These are phyloP conservation scores for Chymomyza fuscimana DNA, from an alignment of 2,888 invertebrate genomes.

Conservation along the genomic window DNA sequence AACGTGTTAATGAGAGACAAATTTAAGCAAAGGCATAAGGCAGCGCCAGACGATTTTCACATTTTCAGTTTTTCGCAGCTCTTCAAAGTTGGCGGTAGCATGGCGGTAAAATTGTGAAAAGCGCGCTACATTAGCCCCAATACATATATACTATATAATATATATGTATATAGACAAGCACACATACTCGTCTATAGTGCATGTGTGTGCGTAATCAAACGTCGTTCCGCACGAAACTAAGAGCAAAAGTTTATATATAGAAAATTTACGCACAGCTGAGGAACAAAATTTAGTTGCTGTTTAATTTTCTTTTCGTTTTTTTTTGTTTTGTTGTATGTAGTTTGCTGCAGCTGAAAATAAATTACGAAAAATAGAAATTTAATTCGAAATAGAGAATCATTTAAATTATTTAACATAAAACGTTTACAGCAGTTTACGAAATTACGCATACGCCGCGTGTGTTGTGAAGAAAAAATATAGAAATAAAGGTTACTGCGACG, in stretches of 20 bases:
- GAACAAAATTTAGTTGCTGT: conserved; percentile 41
- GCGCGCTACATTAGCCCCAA: conserved; percentile 14
- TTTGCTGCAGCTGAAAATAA: conserved; percentile 53
- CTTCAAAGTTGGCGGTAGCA: conserved; percentile 69
- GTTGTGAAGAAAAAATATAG: conserved; percentile 24
- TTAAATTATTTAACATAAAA: conserved; percentile 22
- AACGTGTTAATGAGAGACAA: neutral
- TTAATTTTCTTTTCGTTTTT: conserved; percentile 26
- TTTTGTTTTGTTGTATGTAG: conserved; percentile 12
- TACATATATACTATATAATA: conserved; percentile 15
- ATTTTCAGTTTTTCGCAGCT: conserved; percentile 72
- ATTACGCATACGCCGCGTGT: conserved; percentile 59
- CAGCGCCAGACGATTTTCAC: conserved; percentile 20
- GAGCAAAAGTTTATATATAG: conserved; percentile 76
- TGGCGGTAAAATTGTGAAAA: conserved; percentile 31
- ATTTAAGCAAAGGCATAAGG: neutral
- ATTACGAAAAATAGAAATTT: conserved; percentile 35
- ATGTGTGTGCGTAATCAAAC: conserved; percentile 63
- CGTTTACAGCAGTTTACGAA: conserved; percentile 27
- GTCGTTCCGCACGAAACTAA: conserved; percentile 45
- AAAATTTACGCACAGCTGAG: conserved; percentile 77
- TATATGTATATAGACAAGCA: conserved; percentile 18
- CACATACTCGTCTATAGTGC: conserved; percentile 30
- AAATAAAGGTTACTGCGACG: conserved; percentile 33
- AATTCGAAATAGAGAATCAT: conserved; percentile 22